phyloP scores from a whole-genome alignment of 2,797 vertebrate genomes.

The Rhincodon typus region DNA sequence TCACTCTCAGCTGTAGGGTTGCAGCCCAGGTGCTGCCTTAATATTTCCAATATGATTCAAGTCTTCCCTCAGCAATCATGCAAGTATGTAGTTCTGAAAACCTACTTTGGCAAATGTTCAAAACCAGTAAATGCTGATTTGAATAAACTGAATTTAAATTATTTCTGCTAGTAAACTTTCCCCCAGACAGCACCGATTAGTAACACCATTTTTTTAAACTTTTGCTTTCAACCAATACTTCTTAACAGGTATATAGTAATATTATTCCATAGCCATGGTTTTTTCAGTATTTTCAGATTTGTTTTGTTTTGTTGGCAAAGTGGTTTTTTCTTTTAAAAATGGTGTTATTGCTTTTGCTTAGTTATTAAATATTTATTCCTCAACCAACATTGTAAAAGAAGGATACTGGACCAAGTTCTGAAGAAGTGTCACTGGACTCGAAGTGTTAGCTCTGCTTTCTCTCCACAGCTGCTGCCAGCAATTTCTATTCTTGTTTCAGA shows the following conservation, averaged over 20 bases:
- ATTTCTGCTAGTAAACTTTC: neutral
- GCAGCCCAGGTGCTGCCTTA: neutral
- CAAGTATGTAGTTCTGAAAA: neutral
- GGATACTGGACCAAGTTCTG: too few relatives aligned
- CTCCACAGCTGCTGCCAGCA: too few relatives aligned
- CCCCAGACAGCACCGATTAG: neutral
- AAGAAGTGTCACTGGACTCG: too few relatives aligned
- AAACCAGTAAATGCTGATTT: neutral
- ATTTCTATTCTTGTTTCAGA: too few relatives aligned
- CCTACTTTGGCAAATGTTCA: neutral
- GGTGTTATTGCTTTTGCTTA: neutral
- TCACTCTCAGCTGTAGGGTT: too few relatives aligned
- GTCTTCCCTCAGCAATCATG: neutral
- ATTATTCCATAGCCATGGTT: neutral
- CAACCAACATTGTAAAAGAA: neutral
- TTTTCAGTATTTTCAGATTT: neutral
- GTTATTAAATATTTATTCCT: neutral
- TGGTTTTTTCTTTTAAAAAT: neutral
- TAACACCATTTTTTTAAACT: neutral
- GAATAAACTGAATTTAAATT: neutral
- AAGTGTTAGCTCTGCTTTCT: too few relatives aligned
- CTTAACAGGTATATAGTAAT: neutral
- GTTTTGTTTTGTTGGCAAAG: neutral
- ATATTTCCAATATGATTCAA: conserved; percentile 22
- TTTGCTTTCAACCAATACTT: neutral